Base-by-base conservation (phyloP, 2,888 invertebrate genomes). In the Himalopsyche japonica region DNA sequence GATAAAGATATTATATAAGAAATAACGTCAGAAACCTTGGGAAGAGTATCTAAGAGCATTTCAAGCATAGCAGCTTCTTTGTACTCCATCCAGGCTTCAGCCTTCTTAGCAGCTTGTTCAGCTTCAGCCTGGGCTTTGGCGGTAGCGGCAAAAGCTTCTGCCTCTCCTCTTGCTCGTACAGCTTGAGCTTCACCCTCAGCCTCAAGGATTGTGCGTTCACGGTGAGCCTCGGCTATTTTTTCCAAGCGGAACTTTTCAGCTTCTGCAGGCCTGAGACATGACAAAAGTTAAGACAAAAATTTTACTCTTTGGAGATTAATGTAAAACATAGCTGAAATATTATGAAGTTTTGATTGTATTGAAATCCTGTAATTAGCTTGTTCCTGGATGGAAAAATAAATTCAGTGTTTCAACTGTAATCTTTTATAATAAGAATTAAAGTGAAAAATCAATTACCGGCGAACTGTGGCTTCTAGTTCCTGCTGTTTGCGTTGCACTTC, bases 171-270 rank as follows among this genome's bases (percentile, higher is more conserved):
- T 86, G 98, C 95, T 89, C 91, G 91, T 86, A 94, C 94, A 24
- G 98, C 95, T 92, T 99, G 98, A 0, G 98, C 96, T 89, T 98
- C 98, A 0, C 98, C 99, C 90, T 98, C 97, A 0, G 99, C 98
- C 90, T 99, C 98, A 89, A 98, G 94, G n/a, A 98, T 94, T 7
- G 97, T 95, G 88, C 96, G 94, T 89, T 96, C 93, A 89, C 95
- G 95, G 90, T 98, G 97, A 7, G 99, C 99, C 90, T 99, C 98
- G 0, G 99, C 98, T 85, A 99, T 90, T 91, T 98, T 98, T 90
- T 99, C 98, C 88, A 99, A 91, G 87, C 94, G 95, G 89, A 92
- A 95, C 89, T 98, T 98, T 90, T 99, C 99, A 5, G 99, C 99
- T 91, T 99, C 98, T 0, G 99, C 99, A 7, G 98, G 98, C 90